Evolutionary conservation across 1,140 invertebrate species (phyloP).

Genomic region (Brachystomella parvula): DNA sequence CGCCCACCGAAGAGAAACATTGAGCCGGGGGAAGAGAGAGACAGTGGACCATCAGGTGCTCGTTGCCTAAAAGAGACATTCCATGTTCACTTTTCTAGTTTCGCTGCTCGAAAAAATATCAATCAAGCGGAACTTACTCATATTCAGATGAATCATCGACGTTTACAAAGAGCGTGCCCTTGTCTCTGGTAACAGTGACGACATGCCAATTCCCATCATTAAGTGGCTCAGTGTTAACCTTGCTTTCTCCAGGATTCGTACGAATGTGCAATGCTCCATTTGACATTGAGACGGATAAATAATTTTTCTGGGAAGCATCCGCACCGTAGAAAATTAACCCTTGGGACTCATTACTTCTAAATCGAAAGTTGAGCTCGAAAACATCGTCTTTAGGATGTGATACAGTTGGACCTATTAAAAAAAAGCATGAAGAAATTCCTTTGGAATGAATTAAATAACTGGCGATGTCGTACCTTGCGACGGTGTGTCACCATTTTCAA

Average conservation of each 20-base stretch:
- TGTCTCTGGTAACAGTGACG: conserved; percentile 68
- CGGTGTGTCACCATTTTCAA: not conserved
- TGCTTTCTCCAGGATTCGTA: conserved; percentile 22
- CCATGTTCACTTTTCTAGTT: too few species aligned
- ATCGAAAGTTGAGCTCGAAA: conserved; percentile 71
- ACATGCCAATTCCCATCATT: conserved; percentile 91
- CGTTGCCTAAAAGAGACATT: conserved; percentile 12
- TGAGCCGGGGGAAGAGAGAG: conserved; percentile 49
- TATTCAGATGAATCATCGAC: conserved; percentile 72
- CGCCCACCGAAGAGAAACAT: conserved; percentile 76
- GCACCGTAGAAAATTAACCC: conserved; percentile 70
- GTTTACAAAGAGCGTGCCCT: conserved; percentile 57
- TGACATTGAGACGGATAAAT: conserved; percentile 57
- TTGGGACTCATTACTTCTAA: conserved; percentile 68
- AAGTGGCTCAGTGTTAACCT: conserved; percentile 24
- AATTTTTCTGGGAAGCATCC: conserved; percentile 54
- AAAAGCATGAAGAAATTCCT: conserved; percentile 48
- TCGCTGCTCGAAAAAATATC: not conserved
- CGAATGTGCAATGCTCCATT: conserved; percentile 63
- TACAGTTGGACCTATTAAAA: conserved; percentile 52
- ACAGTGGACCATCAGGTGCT: conserved; percentile 46
- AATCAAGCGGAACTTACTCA: conserved; percentile 47
- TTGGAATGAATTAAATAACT: not conserved
- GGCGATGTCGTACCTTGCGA: not conserved
- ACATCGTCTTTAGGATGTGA: conserved; percentile 29